Evolutionary conservation across 2,113 vertebrate genomes (phyloP).

Genomic region (Neogobius melanostomus): DNA sequence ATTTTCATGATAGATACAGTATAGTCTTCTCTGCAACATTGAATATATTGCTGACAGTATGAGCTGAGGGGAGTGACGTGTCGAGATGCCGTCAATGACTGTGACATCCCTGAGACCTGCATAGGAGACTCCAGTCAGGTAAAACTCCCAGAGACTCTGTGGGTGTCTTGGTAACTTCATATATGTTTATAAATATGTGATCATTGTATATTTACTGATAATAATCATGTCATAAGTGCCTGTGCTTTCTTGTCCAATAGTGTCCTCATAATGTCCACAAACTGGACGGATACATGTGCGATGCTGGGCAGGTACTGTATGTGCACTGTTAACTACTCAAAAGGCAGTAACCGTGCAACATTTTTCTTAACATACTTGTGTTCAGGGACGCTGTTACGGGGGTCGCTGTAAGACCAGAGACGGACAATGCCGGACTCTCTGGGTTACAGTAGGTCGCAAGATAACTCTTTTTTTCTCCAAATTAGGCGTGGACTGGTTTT

Average conservation of each 20-base stretch:
- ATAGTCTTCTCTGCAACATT: background rate
- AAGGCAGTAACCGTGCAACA: background rate
- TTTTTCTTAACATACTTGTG: background rate
- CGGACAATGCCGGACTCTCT: conserved; percentile 86
- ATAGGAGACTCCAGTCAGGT: conserved; percentile 96
- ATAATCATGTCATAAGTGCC: background rate
- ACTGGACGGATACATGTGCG: conserved; percentile 92
- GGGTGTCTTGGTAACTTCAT: background rate
- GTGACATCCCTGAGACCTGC: conserved; percentile 92
- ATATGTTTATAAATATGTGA: too few relatives aligned
- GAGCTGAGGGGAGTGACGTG: conserved; percentile 88
- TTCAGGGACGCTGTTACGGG: conserved; percentile 91
- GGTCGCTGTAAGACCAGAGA: conserved; percentile 94
- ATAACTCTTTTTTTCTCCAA: background rate
- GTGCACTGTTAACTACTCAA: background rate
- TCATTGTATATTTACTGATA: too few relatives aligned
- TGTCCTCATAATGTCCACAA: conserved; percentile 96
- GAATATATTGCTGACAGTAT: conserved; percentile 73
- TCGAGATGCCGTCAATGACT: conserved; percentile 88
- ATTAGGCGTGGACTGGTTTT: background rate
- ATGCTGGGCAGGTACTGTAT: conserved; percentile 85
- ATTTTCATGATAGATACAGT: background rate
- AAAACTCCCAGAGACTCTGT: background rate
- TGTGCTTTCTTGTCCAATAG: conserved; percentile 64
- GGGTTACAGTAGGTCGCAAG: conserved; percentile 85